These are phyloP conservation scores for Sander lucioperca DNA, from an alignment of 2,113 vertebrate species.

Conservation along the genomic window DNA sequence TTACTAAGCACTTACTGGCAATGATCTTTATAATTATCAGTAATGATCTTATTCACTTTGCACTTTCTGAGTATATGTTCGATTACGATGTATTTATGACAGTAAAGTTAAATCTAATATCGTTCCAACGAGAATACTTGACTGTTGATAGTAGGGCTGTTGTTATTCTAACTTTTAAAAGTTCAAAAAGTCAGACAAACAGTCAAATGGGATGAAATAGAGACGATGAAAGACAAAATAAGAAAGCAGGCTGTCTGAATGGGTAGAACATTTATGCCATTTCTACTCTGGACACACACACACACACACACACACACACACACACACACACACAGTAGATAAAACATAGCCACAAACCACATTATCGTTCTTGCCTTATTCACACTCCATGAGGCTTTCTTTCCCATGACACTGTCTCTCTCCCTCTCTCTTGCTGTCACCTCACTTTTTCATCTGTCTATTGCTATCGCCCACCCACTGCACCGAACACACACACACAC, in stretches of 20 bases:
- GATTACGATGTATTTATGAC: not conserved
- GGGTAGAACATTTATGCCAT: slow-evolving; percentile 30
- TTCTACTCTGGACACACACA: slow-evolving; percentile 2
- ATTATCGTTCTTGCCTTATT: slow-evolving; percentile 53
- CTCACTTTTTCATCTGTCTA: slow-evolving; percentile 61
- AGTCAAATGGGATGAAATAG: not conserved
- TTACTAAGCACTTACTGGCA: not conserved
- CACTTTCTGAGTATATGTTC: not conserved
- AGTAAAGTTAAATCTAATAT: not conserved
- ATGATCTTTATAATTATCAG: not conserved
- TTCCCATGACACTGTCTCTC: slow-evolving; percentile 43
- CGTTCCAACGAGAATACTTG: not conserved
- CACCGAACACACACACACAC: not conserved
- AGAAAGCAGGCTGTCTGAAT: slow-evolving; percentile 22
- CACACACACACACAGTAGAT: slow-evolving; percentile 26
- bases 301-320: no score
- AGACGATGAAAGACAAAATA: slow-evolving; percentile 4
- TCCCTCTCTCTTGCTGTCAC: slow-evolving; percentile 32
- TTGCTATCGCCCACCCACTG: slow-evolving; percentile 53
- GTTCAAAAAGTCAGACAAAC: slow-evolving; percentile 14
- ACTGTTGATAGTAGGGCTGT: not conserved
- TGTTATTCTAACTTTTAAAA: slow-evolving; percentile 12
- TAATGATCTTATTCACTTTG: not conserved
- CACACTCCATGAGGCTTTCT: slow-evolving; percentile 48
- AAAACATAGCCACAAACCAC: slow-evolving; percentile 56